Percentiles rank a stretch among this genome's conserved stretches.
Conservation (phyloP, 2,797 vertebrate genomes). For the Trachurus trachurus region DNA sequence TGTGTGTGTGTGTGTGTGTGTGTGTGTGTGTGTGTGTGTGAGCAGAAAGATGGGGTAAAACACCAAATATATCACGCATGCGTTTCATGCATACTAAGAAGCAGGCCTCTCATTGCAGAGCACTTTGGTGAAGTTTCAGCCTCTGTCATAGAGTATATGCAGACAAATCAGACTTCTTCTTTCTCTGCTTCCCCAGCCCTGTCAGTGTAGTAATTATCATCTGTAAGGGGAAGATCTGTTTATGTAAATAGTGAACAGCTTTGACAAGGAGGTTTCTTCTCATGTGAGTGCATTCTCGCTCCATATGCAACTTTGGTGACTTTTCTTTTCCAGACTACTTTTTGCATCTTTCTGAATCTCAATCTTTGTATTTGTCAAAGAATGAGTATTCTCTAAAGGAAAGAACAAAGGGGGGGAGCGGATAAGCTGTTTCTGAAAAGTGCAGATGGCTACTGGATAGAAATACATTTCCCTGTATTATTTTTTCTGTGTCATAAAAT, state of each 20-base stretch:
- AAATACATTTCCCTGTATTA: slow-evolving; percentile 52
- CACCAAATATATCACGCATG: slow-evolving; percentile 40
- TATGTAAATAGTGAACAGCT: slow-evolving; percentile 76
- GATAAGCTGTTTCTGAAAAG: slow-evolving; percentile 27
- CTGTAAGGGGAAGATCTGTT: slow-evolving; percentile 77
- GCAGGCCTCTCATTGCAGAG: slow-evolving; percentile 41
- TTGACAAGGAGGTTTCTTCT: slow-evolving; percentile 72
- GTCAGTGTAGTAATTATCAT: slow-evolving; percentile 77
- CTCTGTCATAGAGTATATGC: slow-evolving; percentile 68
- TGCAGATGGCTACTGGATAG: slow-evolving; percentile 46
- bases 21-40: slow-evolving; percentile 5
- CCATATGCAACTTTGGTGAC: slow-evolving; percentile 33
- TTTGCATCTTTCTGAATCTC: slow-evolving; percentile 12
- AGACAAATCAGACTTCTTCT: slow-evolving; percentile 69
- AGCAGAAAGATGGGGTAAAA: slow-evolving; percentile 35
- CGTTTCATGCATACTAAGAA: slow-evolving; percentile 68
- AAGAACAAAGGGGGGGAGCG: slow-evolving; percentile 48
- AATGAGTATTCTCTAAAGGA: slow-evolving; percentile 36
- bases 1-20: slow-evolving; percentile 18
- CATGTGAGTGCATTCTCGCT: slow-evolving; percentile 53
- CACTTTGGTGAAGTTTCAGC: slow-evolving; percentile 75
- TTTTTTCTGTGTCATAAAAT: slow-evolving; percentile 64
- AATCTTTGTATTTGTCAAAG: slow-evolving; percentile 23
- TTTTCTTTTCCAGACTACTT: slow-evolving; percentile 33
- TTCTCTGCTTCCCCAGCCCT: slow-evolving; percentile 45